These are phyloP conservation scores for Mormyrus proboscirostris DNA, from an alignment of 2,797 vertebrate genomes.

Conservation along the genomic window DNA sequence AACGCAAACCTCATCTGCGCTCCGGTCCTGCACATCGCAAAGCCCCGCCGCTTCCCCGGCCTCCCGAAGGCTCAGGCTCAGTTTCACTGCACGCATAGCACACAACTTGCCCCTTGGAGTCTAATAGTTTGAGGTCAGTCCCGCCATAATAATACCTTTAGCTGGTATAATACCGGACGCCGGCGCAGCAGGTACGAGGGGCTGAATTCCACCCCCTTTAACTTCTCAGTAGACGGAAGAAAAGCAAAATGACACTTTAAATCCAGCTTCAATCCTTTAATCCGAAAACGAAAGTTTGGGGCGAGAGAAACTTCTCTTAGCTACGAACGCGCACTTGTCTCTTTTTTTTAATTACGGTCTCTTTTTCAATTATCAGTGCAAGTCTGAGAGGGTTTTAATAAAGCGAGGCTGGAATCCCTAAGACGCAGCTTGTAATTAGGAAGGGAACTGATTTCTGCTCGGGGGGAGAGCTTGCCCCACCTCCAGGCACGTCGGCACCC, in stretches of 20 bases:
- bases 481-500: background rate
- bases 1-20: background rate
- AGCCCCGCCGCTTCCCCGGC: conserved; percentile 29
- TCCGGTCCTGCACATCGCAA: background rate
- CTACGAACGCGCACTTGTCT: background rate
- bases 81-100: conserved; percentile 38
- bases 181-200: conserved; percentile 49
- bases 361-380: conserved; percentile 15
- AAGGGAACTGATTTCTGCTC: conserved; percentile 15
- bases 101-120: conserved; percentile 16
- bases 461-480: background rate
- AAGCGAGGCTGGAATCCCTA: background rate
- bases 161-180: conserved; percentile 43
- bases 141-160: conserved; percentile 57
- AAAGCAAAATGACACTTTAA: background rate
- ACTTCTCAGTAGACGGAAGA: conserved; percentile 42
- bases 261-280: background rate
- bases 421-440: conserved; percentile 11
- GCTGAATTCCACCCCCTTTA: conserved; percentile 37
- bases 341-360: background rate
- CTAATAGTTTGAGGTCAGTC: conserved; percentile 56
- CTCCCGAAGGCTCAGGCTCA: conserved; percentile 21
- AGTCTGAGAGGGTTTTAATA: conserved; percentile 10
- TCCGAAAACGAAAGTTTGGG: background rate
- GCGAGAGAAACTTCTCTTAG: background rate